Conservation (phyloP, 2,113 vertebrate genomes). For the Sprattus sprattus region DNA sequence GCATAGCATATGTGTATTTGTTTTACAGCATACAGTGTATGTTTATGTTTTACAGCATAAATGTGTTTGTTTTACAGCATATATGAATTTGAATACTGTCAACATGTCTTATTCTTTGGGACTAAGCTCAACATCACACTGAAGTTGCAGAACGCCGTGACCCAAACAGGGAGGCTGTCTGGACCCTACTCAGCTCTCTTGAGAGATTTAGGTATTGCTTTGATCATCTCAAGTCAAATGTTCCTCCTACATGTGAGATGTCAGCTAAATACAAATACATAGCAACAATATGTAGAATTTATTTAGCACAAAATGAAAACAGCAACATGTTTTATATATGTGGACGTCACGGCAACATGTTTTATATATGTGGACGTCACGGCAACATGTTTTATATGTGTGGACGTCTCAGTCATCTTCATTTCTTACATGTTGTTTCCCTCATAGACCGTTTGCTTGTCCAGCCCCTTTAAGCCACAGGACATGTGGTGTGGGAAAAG, state of each 20-base stretch:
- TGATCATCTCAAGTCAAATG: background rate
- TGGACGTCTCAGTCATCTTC: background rate
- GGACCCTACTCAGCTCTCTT: background rate
- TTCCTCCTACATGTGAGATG: too few species aligned
- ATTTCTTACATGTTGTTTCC: background rate
- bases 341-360: too few species aligned
- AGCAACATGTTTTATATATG: too few species aligned
- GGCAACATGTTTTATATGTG: too few species aligned
- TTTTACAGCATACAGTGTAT: background rate
- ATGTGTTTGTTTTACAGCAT: conserved; percentile 11
- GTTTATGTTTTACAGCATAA: background rate
- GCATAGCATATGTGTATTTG: background rate
- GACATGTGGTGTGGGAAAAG: too few species aligned
- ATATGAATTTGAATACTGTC: background rate
- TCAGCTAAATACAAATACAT: too few species aligned
- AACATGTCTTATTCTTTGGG: background rate
- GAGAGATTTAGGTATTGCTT: conserved; percentile 7
- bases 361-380: too few species aligned
- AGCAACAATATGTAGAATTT: too few species aligned
- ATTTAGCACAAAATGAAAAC: too few species aligned
- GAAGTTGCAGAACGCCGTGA: conserved; percentile 15
- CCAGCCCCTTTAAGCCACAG: too few species aligned
- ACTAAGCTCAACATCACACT: conserved; percentile 34
- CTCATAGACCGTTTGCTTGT: too few species aligned
- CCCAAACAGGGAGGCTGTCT: conserved; percentile 21